Base-by-base conservation (phyloP, 2,888 invertebrate genomes). In the Sepiola atlantica region DNA sequence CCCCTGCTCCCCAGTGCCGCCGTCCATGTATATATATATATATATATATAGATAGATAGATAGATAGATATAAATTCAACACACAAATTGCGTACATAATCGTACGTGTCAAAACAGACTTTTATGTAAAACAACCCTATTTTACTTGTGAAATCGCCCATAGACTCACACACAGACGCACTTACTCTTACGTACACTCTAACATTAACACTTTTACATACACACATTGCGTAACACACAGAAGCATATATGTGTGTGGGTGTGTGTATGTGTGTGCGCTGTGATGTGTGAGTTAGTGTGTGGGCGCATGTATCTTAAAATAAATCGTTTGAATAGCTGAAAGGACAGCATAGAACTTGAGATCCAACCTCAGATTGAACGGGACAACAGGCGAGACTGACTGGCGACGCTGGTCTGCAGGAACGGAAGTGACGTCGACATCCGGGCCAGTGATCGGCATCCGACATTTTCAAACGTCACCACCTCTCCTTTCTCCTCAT, bases 331-430 rank as follows among this genome's bases (percentile, higher is more conserved):
- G 77, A 77, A 77, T 77, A 32, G 77, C 77, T 77, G 77, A 77
- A 77, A 77, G 77, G 77, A 77, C 77, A 77, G n/a, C 77, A 77
- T 77, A 77, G 77, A 77, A 77, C 77, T 77, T 77, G 77, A 77
- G 77, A 77, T 77, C 77, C 77, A 77, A 77, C 77, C 77, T n/a
- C 77, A 32, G n/a, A 77, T 77, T 77, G 77, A 77, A 77, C 32
- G 32, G 77, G 77, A 77, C 77, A 77, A 77, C 77, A n/a, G 77
- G 77, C 77, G 77, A 77, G 77, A 77, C 77, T 77, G n/a, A 18
- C 77, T 77, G 77, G 77, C 77, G 77, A 77, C 77, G n/a, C 10
- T 16, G 77, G 77, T 77, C 77, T 77, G 77, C 77, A 77, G 77
- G 32, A 77, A 77, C 77, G 77, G 77, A 77, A 77, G 77, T 77